Conservation (phyloP, 1,140 invertebrate species). For the Lamellibrachia luymesi region DNA sequence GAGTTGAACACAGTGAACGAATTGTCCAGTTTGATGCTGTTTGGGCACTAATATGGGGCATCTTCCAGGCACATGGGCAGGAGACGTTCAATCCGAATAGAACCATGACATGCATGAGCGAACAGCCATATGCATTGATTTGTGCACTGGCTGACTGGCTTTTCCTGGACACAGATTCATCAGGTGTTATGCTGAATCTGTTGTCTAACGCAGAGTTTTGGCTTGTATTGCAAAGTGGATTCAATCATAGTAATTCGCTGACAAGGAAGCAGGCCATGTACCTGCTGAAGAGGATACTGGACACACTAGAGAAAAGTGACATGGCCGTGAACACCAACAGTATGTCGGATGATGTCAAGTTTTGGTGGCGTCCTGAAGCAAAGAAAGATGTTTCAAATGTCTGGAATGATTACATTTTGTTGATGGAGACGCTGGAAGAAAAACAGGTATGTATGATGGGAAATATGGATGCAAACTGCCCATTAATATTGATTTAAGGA, state of each 20-base stretch:
- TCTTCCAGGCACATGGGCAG: not conserved
- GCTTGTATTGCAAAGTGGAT: slow-evolving; percentile 9
- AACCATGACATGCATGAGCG: not conserved
- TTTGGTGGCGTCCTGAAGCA: slow-evolving; percentile 29
- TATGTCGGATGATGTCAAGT: slow-evolving; percentile 24
- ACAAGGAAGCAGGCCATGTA: slow-evolving; percentile 11
- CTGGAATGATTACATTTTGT: slow-evolving; percentile 55
- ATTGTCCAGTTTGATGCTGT: not conserved
- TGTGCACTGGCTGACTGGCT: slow-evolving; percentile 9
- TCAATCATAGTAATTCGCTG: slow-evolving; percentile 10
- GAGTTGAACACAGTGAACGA: not conserved
- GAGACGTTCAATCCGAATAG: not conserved
- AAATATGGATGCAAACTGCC: not conserved
- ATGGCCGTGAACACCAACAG: not conserved
- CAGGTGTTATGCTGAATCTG: not conserved
- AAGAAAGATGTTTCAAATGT: slow-evolving; percentile 19
- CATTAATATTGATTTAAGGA: not conserved
- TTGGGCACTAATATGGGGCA: not conserved
- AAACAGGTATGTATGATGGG: slow-evolving; percentile 56
- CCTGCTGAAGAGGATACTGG: not conserved
- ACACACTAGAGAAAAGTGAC: slow-evolving; percentile 5
- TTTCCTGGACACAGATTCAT: not conserved
- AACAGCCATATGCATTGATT: not conserved
- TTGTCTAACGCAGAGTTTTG: not conserved
- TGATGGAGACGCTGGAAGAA: slow-evolving; percentile 64